Conservation (phyloP, 1,140 invertebrate genomes). For the Helicorthomorpha holstii region DNA sequence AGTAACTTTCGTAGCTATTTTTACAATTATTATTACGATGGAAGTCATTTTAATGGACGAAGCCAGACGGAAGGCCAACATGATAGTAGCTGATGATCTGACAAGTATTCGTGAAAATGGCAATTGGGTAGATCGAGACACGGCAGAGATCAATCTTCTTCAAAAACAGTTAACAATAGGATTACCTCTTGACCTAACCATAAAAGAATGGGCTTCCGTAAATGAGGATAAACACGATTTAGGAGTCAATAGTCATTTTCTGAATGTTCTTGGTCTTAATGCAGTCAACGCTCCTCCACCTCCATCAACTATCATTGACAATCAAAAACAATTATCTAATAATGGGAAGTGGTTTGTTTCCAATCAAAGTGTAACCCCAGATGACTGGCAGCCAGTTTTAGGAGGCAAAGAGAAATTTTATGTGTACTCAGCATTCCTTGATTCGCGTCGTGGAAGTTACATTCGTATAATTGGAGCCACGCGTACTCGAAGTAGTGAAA, state of each 20-base stretch:
- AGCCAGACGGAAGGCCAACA: conserved; percentile 25
- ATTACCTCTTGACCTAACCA: conserved; percentile 24
- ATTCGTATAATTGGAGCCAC: conserved; percentile 71
- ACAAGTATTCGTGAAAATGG: conserved; percentile 5
- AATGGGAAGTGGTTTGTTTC: no score
- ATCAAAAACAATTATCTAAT: background rate
- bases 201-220: background rate
- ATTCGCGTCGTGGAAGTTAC: conserved; percentile 29
- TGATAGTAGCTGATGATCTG: conserved; percentile 4
- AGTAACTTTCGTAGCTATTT: conserved; percentile 55
- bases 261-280: background rate
- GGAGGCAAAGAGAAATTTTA: conserved; percentile 50
- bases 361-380: background rate
- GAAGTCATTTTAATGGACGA: conserved; percentile 57
- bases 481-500: conserved; percentile 57
- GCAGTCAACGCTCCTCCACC: background rate
- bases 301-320: background rate
- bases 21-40: conserved; percentile 62
- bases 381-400: conserved; percentile 24
- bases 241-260: background rate
- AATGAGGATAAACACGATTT: background rate
- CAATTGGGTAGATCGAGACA: conserved; percentile 10
- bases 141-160: conserved; percentile 13
- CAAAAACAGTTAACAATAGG: conserved; percentile 13
- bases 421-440: conserved; percentile 77